A percentile compares a stretch with the other conserved stretches of the same genome.
Evolutionary conservation across 2,888 invertebrate species (phyloP).

Genomic region (Camponotus fellah): DNA sequence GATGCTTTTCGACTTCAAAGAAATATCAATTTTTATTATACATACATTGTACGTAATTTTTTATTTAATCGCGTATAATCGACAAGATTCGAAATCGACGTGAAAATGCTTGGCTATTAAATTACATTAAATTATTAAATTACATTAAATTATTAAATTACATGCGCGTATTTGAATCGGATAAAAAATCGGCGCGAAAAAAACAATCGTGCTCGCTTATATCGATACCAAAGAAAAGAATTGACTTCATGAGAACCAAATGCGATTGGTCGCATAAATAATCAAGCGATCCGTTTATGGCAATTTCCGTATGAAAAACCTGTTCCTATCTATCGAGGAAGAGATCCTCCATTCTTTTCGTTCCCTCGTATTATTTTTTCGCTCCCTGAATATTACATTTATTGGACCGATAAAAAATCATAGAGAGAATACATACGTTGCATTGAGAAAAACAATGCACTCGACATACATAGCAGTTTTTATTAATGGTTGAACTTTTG

Average conservation of each 20-base stretch:
- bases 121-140: background rate
- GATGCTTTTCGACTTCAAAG: slow-evolving; percentile 1
- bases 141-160: too few relatives aligned
- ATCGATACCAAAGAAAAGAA: slow-evolving; percentile 54
- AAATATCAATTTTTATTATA: slow-evolving; percentile 39
- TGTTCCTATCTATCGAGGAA: slow-evolving; percentile 43
- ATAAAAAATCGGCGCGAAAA: slow-evolving; percentile 31
- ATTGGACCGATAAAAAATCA: slow-evolving; percentile 53
- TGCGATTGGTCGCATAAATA: slow-evolving; percentile 20
- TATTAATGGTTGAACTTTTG: slow-evolving; percentile 74
- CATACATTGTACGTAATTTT: slow-evolving; percentile 64
- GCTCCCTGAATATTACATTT: slow-evolving; percentile 43
- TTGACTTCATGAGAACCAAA: slow-evolving; percentile 29
- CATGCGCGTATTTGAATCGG: slow-evolving; percentile 13
- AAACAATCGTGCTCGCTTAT: slow-evolving; percentile 7
- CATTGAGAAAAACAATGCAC: slow-evolving; percentile 59
- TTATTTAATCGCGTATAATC: slow-evolving; percentile 39
- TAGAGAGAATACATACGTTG: slow-evolving; percentile 45
- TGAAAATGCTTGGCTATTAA: slow-evolving; percentile 61
- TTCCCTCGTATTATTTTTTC: slow-evolving; percentile 26
- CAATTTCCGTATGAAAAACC: slow-evolving; percentile 42
- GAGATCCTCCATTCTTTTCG: slow-evolving; percentile 33
- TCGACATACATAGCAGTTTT: slow-evolving; percentile 70
- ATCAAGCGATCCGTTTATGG: slow-evolving; percentile 22
- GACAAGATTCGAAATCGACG: slow-evolving; percentile 60